A percentile compares a stretch with the other conserved stretches of the same genome.
These are phyloP conservation scores for Drosophila mayri DNA, from an alignment of 1,140 invertebrate species.

Conservation along the genomic window DNA sequence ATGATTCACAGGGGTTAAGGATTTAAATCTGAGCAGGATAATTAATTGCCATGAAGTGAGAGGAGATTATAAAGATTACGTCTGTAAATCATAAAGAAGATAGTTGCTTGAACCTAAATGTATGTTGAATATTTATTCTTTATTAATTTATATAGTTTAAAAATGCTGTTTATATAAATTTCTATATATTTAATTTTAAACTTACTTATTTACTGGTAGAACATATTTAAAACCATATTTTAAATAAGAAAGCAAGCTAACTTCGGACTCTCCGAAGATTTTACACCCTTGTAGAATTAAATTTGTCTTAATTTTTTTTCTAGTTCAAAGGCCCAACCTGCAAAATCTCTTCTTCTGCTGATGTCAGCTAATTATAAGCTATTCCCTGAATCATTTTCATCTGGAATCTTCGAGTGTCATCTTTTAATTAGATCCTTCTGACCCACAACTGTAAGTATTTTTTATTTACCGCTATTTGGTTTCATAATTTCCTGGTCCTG, in stretches of 20 bases:
- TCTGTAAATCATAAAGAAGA: background rate
- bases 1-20: background rate
- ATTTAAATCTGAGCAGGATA: background rate
- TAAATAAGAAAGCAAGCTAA: too few relatives aligned
- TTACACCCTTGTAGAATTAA: too few relatives aligned
- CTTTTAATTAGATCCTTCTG: conserved; percentile 53
- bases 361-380: conserved; percentile 62
- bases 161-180: too few relatives aligned
- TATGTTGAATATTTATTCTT: background rate
- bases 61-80: background rate
- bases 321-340: background rate
- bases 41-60: background rate
- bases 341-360: conserved; percentile 21
- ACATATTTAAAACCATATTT: too few relatives aligned
- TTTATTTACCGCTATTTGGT: conserved; percentile 43
- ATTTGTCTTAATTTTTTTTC: too few relatives aligned
- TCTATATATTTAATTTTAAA: too few relatives aligned
- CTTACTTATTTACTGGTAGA: too few relatives aligned
- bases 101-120: background rate
- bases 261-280: too few relatives aligned
- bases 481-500: conserved; percentile 49
- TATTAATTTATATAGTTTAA: background rate
- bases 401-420: conserved; percentile 49
- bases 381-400: conserved; percentile 38
- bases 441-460: conserved; percentile 25